These are phyloP conservation scores for Drosophila micromelanica DNA, from an alignment of 1,140 invertebrate species.

Conservation along the genomic window DNA sequence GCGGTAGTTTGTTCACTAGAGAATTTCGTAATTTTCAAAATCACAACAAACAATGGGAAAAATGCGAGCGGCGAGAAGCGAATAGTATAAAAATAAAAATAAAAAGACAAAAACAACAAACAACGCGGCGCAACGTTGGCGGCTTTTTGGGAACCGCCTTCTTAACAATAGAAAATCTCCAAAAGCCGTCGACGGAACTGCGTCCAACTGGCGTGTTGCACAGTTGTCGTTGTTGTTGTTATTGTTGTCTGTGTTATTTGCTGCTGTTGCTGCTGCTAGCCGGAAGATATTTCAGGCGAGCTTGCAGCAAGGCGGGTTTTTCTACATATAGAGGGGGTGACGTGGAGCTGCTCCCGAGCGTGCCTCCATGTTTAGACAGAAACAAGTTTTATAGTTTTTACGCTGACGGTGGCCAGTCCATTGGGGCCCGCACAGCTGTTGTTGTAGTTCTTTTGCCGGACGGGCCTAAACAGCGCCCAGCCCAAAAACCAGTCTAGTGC, in stretches of 20 bases:
- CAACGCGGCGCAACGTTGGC: slow-evolving; percentile 21
- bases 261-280: slow-evolving; percentile 28
- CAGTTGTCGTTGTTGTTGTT: slow-evolving; percentile 22
- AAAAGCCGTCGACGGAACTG: slow-evolving; percentile 52
- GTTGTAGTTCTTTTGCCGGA: slow-evolving; percentile 40
- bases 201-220: slow-evolving; percentile 32
- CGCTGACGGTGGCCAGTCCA: slow-evolving; percentile 24
- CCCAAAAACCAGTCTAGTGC: slow-evolving; percentile 19
- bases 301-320: slow-evolving; percentile 30
- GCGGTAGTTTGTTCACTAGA: slow-evolving; percentile 18
- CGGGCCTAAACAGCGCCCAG: slow-evolving; percentile 28
- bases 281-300: slow-evolving; percentile 52
- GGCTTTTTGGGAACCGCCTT: slow-evolving; percentile 42
- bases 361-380: slow-evolving; percentile 47
- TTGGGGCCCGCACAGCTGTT: slow-evolving; percentile 26
- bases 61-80: slow-evolving; percentile 32
- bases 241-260: slow-evolving; percentile 1
- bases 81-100: slow-evolving; percentile 16
- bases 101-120: slow-evolving; percentile 30
- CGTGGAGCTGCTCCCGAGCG: slow-evolving; percentile 24
- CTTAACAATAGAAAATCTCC: slow-evolving; percentile 54
- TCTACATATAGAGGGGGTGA: background rate
- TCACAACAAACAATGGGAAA: slow-evolving; percentile 53
- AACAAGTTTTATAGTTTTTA: slow-evolving; percentile 58
- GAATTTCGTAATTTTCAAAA: slow-evolving; percentile 57